phyloP scores from a whole-genome alignment of 2,797 vertebrate species.

The Alcedo atthis region DNA sequence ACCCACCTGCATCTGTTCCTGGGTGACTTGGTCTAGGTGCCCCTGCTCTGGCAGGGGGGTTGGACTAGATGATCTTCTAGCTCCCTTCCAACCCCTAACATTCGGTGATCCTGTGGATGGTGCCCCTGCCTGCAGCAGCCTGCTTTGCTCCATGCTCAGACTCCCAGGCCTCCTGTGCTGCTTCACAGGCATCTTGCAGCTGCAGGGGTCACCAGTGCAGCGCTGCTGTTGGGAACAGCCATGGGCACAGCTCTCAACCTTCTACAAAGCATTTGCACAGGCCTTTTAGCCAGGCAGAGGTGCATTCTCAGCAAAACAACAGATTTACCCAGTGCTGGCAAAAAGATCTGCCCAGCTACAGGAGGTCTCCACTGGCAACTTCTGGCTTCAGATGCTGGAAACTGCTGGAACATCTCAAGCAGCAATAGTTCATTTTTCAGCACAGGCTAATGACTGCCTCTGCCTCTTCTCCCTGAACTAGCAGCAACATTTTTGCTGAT shows the following conservation, averaged over 20 bases:
- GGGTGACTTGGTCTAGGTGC: no score
- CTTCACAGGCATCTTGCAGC: background rate
- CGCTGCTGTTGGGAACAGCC: background rate
- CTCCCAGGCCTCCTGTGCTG: background rate
- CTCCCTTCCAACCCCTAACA: no score
- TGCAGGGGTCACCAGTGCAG: background rate
- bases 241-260: background rate
- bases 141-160: background rate
- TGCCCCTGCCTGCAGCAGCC: background rate
- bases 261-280: background rate
- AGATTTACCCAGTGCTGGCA: background rate
- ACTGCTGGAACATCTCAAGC: constrained; percentile 1
- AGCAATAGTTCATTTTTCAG: background rate
- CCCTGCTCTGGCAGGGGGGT: no score
- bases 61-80: no score
- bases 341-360: background rate
- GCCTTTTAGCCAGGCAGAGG: background rate
- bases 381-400: background rate
- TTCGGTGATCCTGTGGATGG: no score
- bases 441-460: background rate
- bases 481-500: constrained; percentile 30
- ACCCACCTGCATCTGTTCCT: no score
- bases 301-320: background rate
- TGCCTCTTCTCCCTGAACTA: background rate
- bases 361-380: background rate